These are phyloP conservation scores for Blastobasis lacticolella DNA, from an alignment of 2,888 invertebrate genomes.

Conservation along the genomic window DNA sequence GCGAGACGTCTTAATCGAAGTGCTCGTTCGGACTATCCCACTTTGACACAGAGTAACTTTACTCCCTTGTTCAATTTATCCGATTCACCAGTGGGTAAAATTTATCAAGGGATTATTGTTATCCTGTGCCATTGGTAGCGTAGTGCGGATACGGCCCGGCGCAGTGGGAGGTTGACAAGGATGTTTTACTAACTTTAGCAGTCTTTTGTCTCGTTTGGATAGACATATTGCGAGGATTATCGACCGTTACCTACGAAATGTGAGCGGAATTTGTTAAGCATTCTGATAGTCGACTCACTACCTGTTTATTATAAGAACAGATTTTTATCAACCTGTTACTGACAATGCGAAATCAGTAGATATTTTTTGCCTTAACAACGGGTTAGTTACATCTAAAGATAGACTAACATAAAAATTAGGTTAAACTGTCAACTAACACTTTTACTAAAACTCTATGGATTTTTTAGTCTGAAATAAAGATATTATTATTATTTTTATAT, in stretches of 20 bases:
- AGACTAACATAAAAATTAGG: too few relatives aligned
- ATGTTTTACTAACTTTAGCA: slow-evolving; percentile 17
- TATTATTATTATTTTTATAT: too few relatives aligned
- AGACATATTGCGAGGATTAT: slow-evolving; percentile 9
- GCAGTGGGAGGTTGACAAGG: slow-evolving; percentile 17
- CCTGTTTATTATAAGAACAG: too few relatives aligned
- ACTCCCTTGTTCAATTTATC: not conserved
- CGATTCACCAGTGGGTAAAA: not conserved
- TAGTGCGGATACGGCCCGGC: slow-evolving; percentile 6
- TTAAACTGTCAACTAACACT: too few relatives aligned
- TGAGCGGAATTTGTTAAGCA: too few relatives aligned
- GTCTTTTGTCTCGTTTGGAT: slow-evolving; percentile 11
- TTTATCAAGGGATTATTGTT: not conserved
- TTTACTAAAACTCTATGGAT: too few relatives aligned
- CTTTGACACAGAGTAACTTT: slow-evolving; percentile 17
- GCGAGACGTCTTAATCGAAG: slow-evolving; percentile 68
- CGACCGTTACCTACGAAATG: not conserved
- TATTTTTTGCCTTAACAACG: too few relatives aligned
- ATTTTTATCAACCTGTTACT: too few relatives aligned
- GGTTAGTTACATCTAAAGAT: too few relatives aligned
- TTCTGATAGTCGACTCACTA: too few relatives aligned
- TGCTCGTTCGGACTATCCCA: slow-evolving; percentile 23
- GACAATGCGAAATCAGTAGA: too few relatives aligned
- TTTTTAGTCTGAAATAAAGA: too few relatives aligned
- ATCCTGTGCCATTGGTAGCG: slow-evolving; percentile 1